Conservation (phyloP, 1,140 invertebrate species). For the Anastatus disparis region DNA sequence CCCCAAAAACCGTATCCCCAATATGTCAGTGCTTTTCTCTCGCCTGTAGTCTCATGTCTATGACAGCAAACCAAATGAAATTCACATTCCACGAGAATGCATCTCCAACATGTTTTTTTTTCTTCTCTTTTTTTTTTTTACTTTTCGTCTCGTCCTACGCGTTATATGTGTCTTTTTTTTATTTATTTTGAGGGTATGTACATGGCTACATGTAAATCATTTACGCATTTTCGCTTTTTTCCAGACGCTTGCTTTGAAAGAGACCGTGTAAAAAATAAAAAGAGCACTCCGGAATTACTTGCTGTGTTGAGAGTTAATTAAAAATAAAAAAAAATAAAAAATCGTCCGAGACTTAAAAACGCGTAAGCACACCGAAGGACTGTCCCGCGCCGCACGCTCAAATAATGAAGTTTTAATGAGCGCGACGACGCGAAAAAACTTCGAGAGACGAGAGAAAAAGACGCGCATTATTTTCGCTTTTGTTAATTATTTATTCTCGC, state of each 20-base stretch:
- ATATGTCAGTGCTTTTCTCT: constrained; percentile 5
- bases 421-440: neutral
- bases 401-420: constrained; percentile 32
- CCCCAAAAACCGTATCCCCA: constrained; percentile 12
- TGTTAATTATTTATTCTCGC: too few species aligned
- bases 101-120: constrained; percentile 40
- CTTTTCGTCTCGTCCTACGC: neutral
- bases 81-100: constrained; percentile 40
- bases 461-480: too few species aligned
- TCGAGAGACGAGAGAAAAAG: neutral
- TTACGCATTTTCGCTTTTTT: constrained; percentile 47
- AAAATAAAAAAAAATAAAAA: constrained; percentile 33
- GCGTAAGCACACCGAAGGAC: too few species aligned
- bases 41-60: constrained; percentile 34
- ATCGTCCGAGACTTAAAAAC: neutral
- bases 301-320: neutral
- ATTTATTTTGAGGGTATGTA: too few species aligned
- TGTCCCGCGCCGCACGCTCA: neutral
- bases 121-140: constrained; percentile 10
- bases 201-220: constrained; percentile 46
- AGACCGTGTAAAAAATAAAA: neutral
- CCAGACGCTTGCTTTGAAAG: constrained; percentile 27
- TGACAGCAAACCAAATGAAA: constrained; percentile 44
- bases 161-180: too few species aligned
- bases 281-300: neutral